Percentiles rank a stretch among this genome's conserved stretches.
Evolutionary conservation across 2,888 invertebrate genomes (phyloP).

Genomic region (Hemithea aestivaria): DNA sequence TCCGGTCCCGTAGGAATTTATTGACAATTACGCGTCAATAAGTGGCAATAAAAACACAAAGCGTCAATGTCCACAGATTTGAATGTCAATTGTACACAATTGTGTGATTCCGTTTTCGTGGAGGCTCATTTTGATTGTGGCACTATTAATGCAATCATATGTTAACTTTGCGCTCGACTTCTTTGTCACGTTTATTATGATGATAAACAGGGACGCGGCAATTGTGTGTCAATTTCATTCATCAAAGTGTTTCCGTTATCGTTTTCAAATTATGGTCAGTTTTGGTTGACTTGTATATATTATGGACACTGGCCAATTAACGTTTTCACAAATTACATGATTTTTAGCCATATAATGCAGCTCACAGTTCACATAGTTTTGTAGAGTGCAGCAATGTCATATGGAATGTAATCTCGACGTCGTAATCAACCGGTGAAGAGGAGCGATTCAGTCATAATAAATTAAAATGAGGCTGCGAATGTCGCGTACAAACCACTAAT

Average conservation of each 20-base stretch:
- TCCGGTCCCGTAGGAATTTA: slow-evolving; percentile 77
- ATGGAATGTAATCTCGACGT: slow-evolving; percentile 11
- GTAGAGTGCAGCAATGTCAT: background rate
- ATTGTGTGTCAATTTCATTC: slow-evolving; percentile 63
- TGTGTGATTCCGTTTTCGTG: slow-evolving; percentile 75
- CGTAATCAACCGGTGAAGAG: slow-evolving; percentile 24
- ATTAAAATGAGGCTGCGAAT: slow-evolving; percentile 59
- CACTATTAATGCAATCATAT: slow-evolving; percentile 70
- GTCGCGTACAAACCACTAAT: slow-evolving; percentile 70
- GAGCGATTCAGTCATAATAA: slow-evolving; percentile 45
- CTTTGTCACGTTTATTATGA: slow-evolving; percentile 66
- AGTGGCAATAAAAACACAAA: slow-evolving; percentile 77
- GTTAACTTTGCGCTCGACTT: slow-evolving; percentile 64
- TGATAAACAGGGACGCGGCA: slow-evolving; percentile 63
- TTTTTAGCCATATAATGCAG: background rate
- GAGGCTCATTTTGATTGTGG: slow-evolving; percentile 73
- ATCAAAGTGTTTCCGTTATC: slow-evolving; percentile 56
- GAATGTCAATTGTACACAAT: slow-evolving; percentile 78
- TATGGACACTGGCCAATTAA: slow-evolving; percentile 34
- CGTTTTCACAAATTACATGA: slow-evolving; percentile 26
- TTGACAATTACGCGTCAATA: slow-evolving; percentile 79
- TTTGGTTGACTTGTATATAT: slow-evolving; percentile 24
- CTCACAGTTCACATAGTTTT: too few species aligned
- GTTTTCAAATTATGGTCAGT: slow-evolving; percentile 37
- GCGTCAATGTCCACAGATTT: slow-evolving; percentile 76